A percentile compares a stretch with the other conserved stretches of the same genome.
Conservation (phyloP, 2,797 vertebrate genomes). For the Crocodylus rhombifer region DNA sequence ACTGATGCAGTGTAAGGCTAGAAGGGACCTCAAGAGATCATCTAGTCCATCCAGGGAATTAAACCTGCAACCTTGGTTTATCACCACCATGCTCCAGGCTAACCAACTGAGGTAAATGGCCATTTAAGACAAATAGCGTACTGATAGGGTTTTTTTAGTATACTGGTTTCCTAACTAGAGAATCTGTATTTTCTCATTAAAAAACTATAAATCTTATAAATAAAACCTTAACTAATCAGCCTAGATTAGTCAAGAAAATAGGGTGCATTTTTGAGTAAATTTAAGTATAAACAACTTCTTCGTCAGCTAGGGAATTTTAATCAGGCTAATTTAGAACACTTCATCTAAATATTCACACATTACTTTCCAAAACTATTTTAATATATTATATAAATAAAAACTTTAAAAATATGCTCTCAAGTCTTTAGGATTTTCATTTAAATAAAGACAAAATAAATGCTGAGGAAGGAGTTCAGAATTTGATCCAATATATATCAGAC, state of each 20-base stretch:
- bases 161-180: neutral
- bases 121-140: no score
- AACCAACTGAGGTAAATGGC: no score
- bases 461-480: neutral
- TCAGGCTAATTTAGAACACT: neutral
- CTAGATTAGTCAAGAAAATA: neutral
- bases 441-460: slow-evolving; percentile 39
- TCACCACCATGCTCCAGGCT: no score
- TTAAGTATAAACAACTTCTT: slow-evolving; percentile 33
- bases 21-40: no score
- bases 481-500: neutral
- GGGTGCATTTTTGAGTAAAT: neutral
- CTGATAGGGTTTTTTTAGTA: neutral
- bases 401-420: neutral
- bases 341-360: neutral
- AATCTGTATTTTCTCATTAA: neutral
- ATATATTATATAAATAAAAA: neutral
- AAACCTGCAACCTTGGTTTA: neutral
- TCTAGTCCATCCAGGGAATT: neutral
- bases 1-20: no score
- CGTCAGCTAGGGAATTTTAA: neutral
- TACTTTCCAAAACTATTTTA: neutral
- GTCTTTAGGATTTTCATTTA: neutral
- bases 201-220: slow-evolving; percentile 16
- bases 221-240: slow-evolving; percentile 5